Evolutionary conservation across 2,113 vertebrate genomes (phyloP).

Genomic region (Camelus dromedarius): DNA sequence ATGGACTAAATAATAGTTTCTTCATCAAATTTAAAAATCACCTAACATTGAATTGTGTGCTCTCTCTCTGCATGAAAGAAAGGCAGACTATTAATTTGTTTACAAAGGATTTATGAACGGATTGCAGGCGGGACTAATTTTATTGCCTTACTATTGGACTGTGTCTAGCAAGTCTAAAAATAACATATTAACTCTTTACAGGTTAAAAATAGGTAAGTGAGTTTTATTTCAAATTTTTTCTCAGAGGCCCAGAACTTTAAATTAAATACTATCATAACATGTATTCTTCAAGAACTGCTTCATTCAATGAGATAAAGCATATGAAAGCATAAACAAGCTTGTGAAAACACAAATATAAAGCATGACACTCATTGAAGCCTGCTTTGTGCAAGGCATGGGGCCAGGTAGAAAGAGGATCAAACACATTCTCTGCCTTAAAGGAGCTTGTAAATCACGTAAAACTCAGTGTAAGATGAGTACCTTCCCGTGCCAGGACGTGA

Average conservation of each 20-base stretch:
- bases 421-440: neutral
- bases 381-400: neutral
- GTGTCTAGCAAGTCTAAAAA: constrained; percentile 12
- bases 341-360: neutral
- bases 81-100: constrained; percentile 22
- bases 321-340: neutral
- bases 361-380: neutral
- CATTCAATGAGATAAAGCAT: constrained; percentile 1
- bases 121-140: constrained; percentile 28
- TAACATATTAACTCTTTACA: constrained; percentile 43
- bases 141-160: neutral
- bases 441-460: neutral
- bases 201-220: neutral
- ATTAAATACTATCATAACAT: constrained; percentile 5
- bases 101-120: constrained; percentile 39
- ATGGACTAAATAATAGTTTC: constrained; percentile 3
- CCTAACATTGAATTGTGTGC: neutral
- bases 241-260: constrained; percentile 37
- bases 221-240: neutral
- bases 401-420: neutral
- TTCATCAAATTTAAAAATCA: constrained; percentile 19
- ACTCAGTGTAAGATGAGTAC: neutral
- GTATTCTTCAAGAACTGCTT: neutral
- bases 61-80: constrained; percentile 19
- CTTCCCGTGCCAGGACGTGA: neutral